Evolutionary conservation across 1,140 invertebrate species (phyloP).

Genomic region (Drosophila suzukii): DNA sequence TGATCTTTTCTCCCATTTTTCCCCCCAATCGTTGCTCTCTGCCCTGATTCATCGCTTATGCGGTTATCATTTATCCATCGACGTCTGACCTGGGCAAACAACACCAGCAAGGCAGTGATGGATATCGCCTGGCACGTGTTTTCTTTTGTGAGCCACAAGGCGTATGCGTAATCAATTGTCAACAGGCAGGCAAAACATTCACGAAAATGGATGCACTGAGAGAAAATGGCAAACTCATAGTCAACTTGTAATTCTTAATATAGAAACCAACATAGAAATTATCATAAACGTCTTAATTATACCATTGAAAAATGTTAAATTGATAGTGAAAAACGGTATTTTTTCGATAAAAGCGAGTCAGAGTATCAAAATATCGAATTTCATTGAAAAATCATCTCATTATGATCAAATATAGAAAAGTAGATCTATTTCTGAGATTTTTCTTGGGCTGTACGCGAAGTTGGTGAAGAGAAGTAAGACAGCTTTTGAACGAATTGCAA

Average conservation of each 20-base stretch:
- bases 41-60: constrained; percentile 25
- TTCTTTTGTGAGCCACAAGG: constrained; percentile 21
- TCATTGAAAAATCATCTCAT: too few relatives aligned
- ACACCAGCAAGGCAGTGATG: constrained; percentile 25
- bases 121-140: constrained; percentile 37
- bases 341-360: too few relatives aligned
- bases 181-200: constrained; percentile 35
- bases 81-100: constrained; percentile 31
- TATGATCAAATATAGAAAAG: too few relatives aligned
- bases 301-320: too few relatives aligned
- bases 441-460: too few relatives aligned
- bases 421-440: too few relatives aligned
- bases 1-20: background rate
- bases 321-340: too few relatives aligned
- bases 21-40: background rate
- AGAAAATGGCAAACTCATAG: background rate
- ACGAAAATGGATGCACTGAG: constrained; percentile 6
- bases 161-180: constrained; percentile 61
- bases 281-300: too few relatives aligned
- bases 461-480: too few relatives aligned
- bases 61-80: constrained; percentile 24
- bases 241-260: background rate
- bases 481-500: too few relatives aligned
- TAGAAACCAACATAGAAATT: too few relatives aligned
- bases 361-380: too few relatives aligned